Percentiles rank a stretch among this genome's conserved stretches.
These are phyloP conservation scores for Lagocephalus sceleratus DNA, from an alignment of 2,797 vertebrate genomes.

Conservation along the genomic window DNA sequence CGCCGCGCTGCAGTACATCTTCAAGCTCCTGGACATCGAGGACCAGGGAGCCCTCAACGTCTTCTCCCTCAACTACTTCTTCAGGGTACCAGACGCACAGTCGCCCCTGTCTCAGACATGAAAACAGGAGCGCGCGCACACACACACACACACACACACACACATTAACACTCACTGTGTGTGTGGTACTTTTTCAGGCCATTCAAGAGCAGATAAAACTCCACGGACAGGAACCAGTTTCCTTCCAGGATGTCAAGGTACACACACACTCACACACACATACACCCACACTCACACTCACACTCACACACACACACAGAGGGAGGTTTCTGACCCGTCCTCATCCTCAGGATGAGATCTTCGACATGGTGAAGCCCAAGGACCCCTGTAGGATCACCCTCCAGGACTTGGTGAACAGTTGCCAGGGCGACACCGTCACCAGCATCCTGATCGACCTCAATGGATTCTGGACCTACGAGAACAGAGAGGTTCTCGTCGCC, in stretches of 20 bases:
- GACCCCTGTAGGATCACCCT: constrained; percentile 95
- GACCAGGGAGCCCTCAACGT: constrained; percentile 95
- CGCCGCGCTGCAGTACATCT: constrained; percentile 95
- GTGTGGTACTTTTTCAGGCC: constrained; percentile 71
- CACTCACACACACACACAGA: neutral
- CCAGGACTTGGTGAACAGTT: constrained; percentile 95
- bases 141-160: too few species aligned
- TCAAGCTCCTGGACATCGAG: constrained; percentile 97
- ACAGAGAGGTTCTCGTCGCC: constrained; percentile 94
- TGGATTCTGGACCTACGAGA: constrained; percentile 98
- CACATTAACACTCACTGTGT: neutral
- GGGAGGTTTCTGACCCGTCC: too few species aligned
- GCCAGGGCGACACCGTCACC: constrained; percentile 95
- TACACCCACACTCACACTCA: constrained; percentile 5
- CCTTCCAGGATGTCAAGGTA: constrained; percentile 98
- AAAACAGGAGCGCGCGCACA: neutral
- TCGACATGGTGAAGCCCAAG: constrained; percentile 98
- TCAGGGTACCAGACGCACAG: constrained; percentile 79
- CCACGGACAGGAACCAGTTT: constrained; percentile 93
- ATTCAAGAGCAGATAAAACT: constrained; percentile 99
- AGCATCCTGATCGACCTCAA: constrained; percentile 98
- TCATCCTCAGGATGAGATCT: constrained; percentile 93
- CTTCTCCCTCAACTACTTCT: constrained; percentile 98
- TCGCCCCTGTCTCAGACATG: neutral
- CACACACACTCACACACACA: neutral